These are phyloP conservation scores for Volucella bombylans DNA, from an alignment of 2,888 invertebrate genomes.

Conservation along the genomic window DNA sequence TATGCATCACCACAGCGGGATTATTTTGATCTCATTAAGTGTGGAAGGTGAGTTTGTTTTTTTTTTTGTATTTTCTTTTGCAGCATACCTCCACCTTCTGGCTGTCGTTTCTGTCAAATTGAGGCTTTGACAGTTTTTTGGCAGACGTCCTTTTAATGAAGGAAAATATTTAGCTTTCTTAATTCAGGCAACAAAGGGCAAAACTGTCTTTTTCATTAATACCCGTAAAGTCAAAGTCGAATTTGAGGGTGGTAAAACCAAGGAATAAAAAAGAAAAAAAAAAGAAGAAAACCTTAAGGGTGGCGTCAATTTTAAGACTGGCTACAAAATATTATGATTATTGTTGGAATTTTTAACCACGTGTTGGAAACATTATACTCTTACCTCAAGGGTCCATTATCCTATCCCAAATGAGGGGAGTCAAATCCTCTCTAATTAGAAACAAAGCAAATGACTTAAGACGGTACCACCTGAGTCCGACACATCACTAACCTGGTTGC, in stretches of 20 bases:
- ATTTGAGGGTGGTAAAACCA: too few relatives aligned
- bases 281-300: slow-evolving; percentile 14
- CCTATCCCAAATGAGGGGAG: slow-evolving; percentile 3
- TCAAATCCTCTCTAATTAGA: slow-evolving; percentile 52
- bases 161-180: slow-evolving; percentile 68
- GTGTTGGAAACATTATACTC: slow-evolving; percentile 55
- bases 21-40: slow-evolving; percentile 74
- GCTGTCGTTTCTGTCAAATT: slow-evolving; percentile 41
- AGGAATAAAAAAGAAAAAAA: not conserved
- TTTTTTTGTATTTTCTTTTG: slow-evolving; percentile 4
- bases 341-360: slow-evolving; percentile 60
- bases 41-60: slow-evolving; percentile 54
- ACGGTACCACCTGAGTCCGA: slow-evolving; percentile 56
- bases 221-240: slow-evolving; percentile 42
- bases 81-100: not conserved
- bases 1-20: slow-evolving; percentile 35
- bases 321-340: slow-evolving; percentile 64
- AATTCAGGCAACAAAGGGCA: slow-evolving; percentile 46
- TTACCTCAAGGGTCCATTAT: slow-evolving; percentile 42
- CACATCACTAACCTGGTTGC: not conserved
- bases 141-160: slow-evolving; percentile 66
- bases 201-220: slow-evolving; percentile 43
- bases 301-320: slow-evolving; percentile 10
- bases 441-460: slow-evolving; percentile 41
- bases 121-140: slow-evolving; percentile 60